Evolutionary conservation across 2,888 invertebrate genomes (phyloP).

Genomic region (Tenthredo livida): DNA sequence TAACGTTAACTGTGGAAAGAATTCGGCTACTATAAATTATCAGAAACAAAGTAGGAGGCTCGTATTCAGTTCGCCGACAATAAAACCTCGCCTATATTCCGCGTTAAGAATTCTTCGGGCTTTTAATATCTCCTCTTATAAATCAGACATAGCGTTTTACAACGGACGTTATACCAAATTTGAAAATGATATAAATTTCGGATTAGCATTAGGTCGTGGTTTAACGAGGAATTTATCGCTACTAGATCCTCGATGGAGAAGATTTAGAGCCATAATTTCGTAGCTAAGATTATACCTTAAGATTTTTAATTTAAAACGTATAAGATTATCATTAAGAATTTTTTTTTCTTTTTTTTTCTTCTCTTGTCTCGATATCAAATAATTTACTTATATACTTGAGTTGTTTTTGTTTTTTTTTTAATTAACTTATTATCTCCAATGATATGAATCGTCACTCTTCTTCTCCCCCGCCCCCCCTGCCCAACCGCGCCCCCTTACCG

Average conservation of each 20-base stretch:
- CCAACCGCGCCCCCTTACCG: neutral
- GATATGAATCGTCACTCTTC: neutral
- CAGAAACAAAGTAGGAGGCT: conserved; percentile 66
- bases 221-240: conserved; percentile 64
- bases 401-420: neutral
- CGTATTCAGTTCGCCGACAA: conserved; percentile 69
- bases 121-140: neutral
- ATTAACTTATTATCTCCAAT: neutral
- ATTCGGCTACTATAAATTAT: conserved; percentile 54
- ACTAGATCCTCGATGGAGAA: conserved; percentile 68
- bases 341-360: neutral
- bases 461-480: neutral
- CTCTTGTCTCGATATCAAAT: neutral
- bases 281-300: conserved; percentile 62
- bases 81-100: conserved; percentile 69
- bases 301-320: neutral
- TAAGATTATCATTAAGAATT: neutral
- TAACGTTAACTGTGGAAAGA: conserved; percentile 62
- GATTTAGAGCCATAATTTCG: conserved; percentile 71
- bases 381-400: neutral
- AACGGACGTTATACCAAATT: conserved; percentile 51
- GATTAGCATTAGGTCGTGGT: conserved; percentile 63
- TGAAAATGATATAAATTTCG: conserved; percentile 57
- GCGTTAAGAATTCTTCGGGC: conserved; percentile 62
- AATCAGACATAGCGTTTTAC: conserved; percentile 10